Percentiles rank a stretch among this genome's conserved stretches.
phyloP scores from a whole-genome alignment of 2,888 invertebrate species.

The Dinocampus coccinellae region DNA sequence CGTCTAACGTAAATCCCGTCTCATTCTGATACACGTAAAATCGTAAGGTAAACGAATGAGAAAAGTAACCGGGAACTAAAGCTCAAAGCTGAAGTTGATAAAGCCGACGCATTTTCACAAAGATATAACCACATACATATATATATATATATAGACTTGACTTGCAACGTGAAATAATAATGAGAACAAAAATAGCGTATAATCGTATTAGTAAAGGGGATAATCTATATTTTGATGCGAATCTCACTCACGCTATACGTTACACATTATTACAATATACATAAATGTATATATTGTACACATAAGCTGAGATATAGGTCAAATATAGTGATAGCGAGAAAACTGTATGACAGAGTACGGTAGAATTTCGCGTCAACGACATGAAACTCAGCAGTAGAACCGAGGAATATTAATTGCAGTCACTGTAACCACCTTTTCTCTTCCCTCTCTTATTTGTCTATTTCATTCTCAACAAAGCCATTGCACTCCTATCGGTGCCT shows the following conservation, averaged over 20 bases:
- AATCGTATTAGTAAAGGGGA: not conserved
- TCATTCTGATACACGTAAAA: not conserved
- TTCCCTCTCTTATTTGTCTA: not conserved
- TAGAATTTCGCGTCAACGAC: slow-evolving; percentile 45
- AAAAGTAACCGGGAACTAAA: not conserved
- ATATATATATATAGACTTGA: too few relatives aligned
- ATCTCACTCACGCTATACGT: not conserved
- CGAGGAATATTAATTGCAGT: slow-evolving; percentile 63
- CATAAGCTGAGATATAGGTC: slow-evolving; percentile 20
- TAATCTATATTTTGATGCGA: not conserved
- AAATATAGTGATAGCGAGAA: slow-evolving; percentile 15
- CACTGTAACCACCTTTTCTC: slow-evolving; percentile 52
- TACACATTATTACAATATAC: too few relatives aligned
- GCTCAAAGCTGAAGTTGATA: not conserved
- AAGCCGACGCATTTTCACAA: not conserved
- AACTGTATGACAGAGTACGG: slow-evolving; percentile 2
- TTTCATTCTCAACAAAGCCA: slow-evolving; percentile 22
- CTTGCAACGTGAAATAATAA: too few relatives aligned
- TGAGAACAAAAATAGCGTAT: not conserved
- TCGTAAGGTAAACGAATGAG: not conserved
- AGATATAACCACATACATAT: not conserved
- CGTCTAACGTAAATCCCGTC: too few relatives aligned
- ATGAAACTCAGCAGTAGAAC: slow-evolving; percentile 49
- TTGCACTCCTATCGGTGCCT: slow-evolving; percentile 25
- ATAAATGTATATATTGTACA: slow-evolving; percentile 10